A percentile compares a stretch with the other conserved stretches of the same genome.
Conservation (phyloP, 1,140 invertebrate species). For the Solenopsis fugax region DNA sequence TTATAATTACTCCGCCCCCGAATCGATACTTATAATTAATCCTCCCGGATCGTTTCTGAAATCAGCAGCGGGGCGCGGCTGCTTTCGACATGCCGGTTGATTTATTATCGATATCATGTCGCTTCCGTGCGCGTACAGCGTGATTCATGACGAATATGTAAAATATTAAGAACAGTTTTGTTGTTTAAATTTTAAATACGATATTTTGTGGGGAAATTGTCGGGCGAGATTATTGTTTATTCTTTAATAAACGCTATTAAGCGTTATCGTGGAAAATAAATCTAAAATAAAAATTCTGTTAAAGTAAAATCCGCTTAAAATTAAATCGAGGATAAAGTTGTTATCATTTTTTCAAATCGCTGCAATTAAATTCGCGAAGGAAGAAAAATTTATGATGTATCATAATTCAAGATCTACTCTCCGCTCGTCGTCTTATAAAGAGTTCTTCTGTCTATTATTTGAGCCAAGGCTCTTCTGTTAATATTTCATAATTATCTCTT, state of each 20-base stretch:
- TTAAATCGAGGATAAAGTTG: not conserved
- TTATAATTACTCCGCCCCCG: conserved; percentile 79
- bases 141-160: conserved; percentile 33
- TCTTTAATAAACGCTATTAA: not conserved
- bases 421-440: not conserved
- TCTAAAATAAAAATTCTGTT: conserved; percentile 14
- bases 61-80: conserved; percentile 29
- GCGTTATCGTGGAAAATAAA: not conserved
- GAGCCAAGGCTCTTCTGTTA: conserved; percentile 1
- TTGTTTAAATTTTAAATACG: conserved; percentile 6
- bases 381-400: not conserved
- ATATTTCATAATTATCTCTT: conserved; percentile 19
- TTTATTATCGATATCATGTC: conserved; percentile 57
- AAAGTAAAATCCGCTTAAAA: not conserved
- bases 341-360: not conserved
- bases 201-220: not conserved
- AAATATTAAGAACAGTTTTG: not conserved
- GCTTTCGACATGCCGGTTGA: conserved; percentile 44
- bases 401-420: not conserved
- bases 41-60: conserved; percentile 23
- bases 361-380: not conserved
- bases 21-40: conserved; percentile 60
- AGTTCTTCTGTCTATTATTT: conserved; percentile 8
- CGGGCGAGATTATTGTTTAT: not conserved
- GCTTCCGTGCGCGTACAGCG: not conserved